These are phyloP conservation scores for Tineola bisselliella DNA, from an alignment of 2,888 invertebrate species.

Conservation along the genomic window DNA sequence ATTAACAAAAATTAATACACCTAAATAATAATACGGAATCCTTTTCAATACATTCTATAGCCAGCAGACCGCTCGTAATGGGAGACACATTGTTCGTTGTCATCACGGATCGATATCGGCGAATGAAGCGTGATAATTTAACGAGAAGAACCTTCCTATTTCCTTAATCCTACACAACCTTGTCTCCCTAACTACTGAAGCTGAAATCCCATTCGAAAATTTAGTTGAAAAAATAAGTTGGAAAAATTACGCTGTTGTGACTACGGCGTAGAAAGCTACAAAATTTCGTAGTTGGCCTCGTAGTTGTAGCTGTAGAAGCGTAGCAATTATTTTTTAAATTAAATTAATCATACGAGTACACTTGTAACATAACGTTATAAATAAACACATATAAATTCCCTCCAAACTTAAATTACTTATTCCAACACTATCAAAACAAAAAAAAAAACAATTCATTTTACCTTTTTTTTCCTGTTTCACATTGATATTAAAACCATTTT, in stretches of 20 bases:
- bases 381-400: too few species aligned
- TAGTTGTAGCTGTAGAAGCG: too few species aligned
- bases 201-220: background rate
- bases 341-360: too few species aligned
- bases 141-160: slow-evolving; percentile 13
- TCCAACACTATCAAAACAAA: too few species aligned
- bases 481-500: too few species aligned
- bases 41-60: background rate
- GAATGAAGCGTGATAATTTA: slow-evolving; percentile 16
- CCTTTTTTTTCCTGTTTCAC: too few species aligned
- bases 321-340: too few species aligned
- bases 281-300: too few species aligned
- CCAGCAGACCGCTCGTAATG: background rate
- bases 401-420: too few species aligned
- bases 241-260: background rate
- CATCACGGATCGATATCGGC: slow-evolving; percentile 13
- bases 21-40: background rate
- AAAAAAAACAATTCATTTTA: too few species aligned
- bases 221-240: background rate
- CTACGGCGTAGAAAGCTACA: background rate
- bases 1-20: background rate
- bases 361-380: too few species aligned
- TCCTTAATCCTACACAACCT: background rate
- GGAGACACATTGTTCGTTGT: background rate
- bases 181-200: background rate